Evolutionary conservation across 1,140 invertebrate species (phyloP), one percentile per base, ranked within the genome.

Genomic region (Pinna nobilis): DNA sequence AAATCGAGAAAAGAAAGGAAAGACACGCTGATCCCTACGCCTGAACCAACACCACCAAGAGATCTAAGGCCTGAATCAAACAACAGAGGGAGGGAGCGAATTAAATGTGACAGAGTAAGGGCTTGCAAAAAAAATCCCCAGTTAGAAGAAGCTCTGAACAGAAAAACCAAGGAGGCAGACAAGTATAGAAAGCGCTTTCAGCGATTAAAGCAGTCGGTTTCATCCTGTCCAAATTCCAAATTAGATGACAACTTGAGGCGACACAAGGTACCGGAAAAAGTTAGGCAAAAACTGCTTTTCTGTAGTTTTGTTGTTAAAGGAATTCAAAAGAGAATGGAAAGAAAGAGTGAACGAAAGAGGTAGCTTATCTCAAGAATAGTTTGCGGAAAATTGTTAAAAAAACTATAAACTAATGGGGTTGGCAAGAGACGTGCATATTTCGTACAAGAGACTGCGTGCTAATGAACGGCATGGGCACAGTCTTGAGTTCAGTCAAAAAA

Each of bases 181-280:
- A 61, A 25, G 20, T 70, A 61, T 30, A 70, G 39, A 60, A 51
- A 70, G 23, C 9, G 59, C 2, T 61, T 18, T 3, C 28, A 55
- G 20, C 32, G 47, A 64, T 53, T 66, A 20, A 50, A 53, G 44
- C 18, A 50, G 37, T 30, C 15, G 25, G 18, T 32, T 39, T 63
- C 60, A 25, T 25, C 41, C 28, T 6, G 28, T 1, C 44, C 20
- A 15, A 3, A 35, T 20, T 41, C n/a, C 13, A 23, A 50, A 30
- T 53, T 11, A 32, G 13, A 68, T 28, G 20, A 18, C 13, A 55
- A 7, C 18, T 20, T 55, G 51, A 55, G 33, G 18, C 28, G 51
- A 15, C 51, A 55, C 7, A 13, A 7, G 33, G 41, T 53, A 28
- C n/a, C 35, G 11, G 39, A 23, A n/a, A 37, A n/a, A 60, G 30